Evolutionary conservation across 2,888 invertebrate species (phyloP), one percentile per base, ranked within the genome.

Genomic region (Dolichomitus sp.): DNA sequence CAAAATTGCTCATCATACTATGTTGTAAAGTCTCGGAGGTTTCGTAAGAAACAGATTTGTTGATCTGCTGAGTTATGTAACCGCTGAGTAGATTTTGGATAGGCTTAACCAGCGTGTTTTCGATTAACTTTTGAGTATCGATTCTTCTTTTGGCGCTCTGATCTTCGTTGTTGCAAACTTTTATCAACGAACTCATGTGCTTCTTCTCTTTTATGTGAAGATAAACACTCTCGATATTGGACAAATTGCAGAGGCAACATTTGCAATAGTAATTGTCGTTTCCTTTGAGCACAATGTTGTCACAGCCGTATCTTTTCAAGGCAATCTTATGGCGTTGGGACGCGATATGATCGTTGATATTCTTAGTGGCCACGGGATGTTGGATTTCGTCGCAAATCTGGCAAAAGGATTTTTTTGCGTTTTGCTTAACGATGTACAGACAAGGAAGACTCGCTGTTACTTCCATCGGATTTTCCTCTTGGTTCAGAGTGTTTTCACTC

Each of bases 391-490:
- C 77, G 61, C 81, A 81, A 1, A 81, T 81, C 14, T 77, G 68
- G 11, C 81, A 81, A 54, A 69, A 73, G 0, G 81, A 81, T 19
- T 63, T 77, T 48, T 69, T 81, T 0, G 77, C 68, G 40, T 78
- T 81, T 17, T 37, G 73, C n/a, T 57, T 77, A 4, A 61, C 73
- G 40, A 78, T 19, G 23, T 40, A 81, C 5, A 77, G 23, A 42
- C 66, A 76, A 11, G 40, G 17, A 9, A 6, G n/a, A 23, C 12
- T 27, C 6, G 65, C 12, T 2, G 27, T 52, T 11, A 30, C 17
- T 33, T 27, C 40, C 6, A 11, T 33, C 14, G 40, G 11, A 12
- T 7, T 65, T 75, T 30, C 17, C 40, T 2, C 12, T 27, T 4
- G 6, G 11, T 37, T n/a, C 11, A n/a, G 0, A 59, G 2, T 30